Base-by-base conservation (phyloP, 2,797 vertebrate species). In the Enteromius paludinosus region DNA sequence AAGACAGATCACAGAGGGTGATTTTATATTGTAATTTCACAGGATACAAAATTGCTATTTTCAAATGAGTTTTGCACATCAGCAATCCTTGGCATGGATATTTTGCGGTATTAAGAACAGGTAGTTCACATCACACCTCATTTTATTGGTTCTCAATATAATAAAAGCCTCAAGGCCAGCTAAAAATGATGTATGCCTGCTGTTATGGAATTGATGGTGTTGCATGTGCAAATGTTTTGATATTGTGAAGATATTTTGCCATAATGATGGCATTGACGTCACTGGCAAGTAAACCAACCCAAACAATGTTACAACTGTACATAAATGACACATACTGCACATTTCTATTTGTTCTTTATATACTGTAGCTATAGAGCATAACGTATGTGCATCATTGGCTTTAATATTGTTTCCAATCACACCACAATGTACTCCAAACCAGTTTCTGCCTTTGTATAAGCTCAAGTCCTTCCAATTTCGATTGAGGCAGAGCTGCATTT, bases 1-100 rank as follows among this genome's bases (percentile, higher is more conserved):
- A 56, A 35, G 54, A 64, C 25, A 38, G 41, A 65, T 43, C 25
- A 17, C 41, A 78, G 61, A n/a, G 62, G 49, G 23, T 69, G 14
- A 84, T 43, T 81, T 61, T 52, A 8, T 56, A 41, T 69, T 41
- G 45, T 54, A 11, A 20, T 62, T 64, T 41, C 69, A 75, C 73
- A 68, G 47, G 38, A 43, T 82, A 85, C 59, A 85, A 75, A 85
- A 82, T 15, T 20, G 33, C 69, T 65, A 23, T 62, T 69, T 72
- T 49, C 59, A 45, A 71, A 83, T 68, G 68, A 70, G 75, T 74
- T 83, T 75, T 78, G 23, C 30, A 9, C 56, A 43, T 45, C 47
- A 65, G 38, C 52, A 77, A 33, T 85, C 79, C 82, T 76, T 82
- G 75, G 74, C 81, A 81, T 15, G 35, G 20, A 68, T 49, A 52